A percentile compares a stretch with the other conserved stretches of the same genome.
phyloP scores from a whole-genome alignment of 2,113 vertebrate genomes.

The Sialia sialis region DNA sequence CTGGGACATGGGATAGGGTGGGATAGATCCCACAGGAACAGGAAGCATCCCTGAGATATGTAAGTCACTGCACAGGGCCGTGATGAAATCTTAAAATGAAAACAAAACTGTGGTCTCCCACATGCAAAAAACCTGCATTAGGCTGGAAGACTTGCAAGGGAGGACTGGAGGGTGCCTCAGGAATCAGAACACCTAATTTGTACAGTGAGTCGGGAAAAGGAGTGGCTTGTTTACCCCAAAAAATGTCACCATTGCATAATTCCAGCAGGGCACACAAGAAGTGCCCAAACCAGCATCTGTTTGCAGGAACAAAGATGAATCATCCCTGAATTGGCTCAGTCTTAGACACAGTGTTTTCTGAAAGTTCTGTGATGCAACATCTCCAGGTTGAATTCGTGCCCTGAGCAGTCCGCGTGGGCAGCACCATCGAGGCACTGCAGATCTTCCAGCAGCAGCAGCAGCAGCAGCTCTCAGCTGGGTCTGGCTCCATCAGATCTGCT shows the following conservation, averaged over 20 bases:
- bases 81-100: background rate
- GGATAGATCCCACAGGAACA: background rate
- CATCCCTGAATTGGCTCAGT: background rate
- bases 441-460: background rate
- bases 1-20: background rate
- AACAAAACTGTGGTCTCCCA: background rate
- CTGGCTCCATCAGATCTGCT: background rate
- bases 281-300: constrained; percentile 35
- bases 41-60: background rate
- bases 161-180: background rate
- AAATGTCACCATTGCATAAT: background rate
- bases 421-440: fast-evolving
- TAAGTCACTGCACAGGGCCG: background rate
- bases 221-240: constrained; percentile 32
- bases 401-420: background rate
- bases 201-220: background rate
- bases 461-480: background rate
- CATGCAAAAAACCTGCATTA: background rate
- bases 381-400: background rate
- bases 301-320: constrained; percentile 38
- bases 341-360: background rate
- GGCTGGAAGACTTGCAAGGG: background rate
- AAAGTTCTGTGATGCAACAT: constrained; percentile 24
- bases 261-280: background rate
- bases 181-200: background rate